phyloP scores from a whole-genome alignment of 1,140 invertebrate genomes.

The Coboldia fuscipes region DNA sequence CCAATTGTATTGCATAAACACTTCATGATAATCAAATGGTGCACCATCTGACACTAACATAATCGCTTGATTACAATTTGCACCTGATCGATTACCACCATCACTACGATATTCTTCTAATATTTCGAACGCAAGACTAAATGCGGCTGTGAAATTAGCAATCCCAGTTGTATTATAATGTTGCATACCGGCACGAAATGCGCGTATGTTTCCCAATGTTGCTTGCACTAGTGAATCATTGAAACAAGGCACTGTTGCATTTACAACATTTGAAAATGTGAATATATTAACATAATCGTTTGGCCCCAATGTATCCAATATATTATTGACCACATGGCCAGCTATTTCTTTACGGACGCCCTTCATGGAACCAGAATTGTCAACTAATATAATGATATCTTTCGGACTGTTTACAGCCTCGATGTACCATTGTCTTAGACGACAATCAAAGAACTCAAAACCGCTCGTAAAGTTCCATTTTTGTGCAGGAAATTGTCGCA shows the following conservation, averaged over 20 bases:
- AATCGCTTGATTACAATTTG: slow-evolving; percentile 60
- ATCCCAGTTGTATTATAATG: slow-evolving; percentile 65
- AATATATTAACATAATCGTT: slow-evolving; percentile 98
- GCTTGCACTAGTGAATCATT: slow-evolving; percentile 70
- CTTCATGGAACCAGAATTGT: slow-evolving; percentile 92
- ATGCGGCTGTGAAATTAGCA: slow-evolving; percentile 82
- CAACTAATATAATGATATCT: slow-evolving; percentile 88
- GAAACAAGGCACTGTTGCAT: slow-evolving; percentile 72
- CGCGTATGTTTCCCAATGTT: slow-evolving; percentile 68
- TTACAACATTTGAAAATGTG: slow-evolving; percentile 55
- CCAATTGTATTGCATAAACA: slow-evolving; percentile 80
- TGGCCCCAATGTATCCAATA: slow-evolving; percentile 90
- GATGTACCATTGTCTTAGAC: slow-evolving; percentile 84
- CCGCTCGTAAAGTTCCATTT: slow-evolving; percentile 43
- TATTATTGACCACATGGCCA: slow-evolving; percentile 79
- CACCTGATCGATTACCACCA: slow-evolving; percentile 31
- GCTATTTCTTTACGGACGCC: slow-evolving; percentile 84
- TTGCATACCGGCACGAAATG: slow-evolving; percentile 59
- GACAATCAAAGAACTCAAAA: slow-evolving; percentile 75
- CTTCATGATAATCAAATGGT: slow-evolving; percentile 76
- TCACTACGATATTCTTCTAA: slow-evolving; percentile 39
- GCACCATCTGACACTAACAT: slow-evolving; percentile 98
- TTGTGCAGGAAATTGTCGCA: slow-evolving; percentile 78
- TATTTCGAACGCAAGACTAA: slow-evolving; percentile 77
- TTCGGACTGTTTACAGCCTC: slow-evolving; percentile 93